Base-by-base conservation (phyloP, 2,797 vertebrate species). In the Tokudaia tokunoshimensis region DNA sequence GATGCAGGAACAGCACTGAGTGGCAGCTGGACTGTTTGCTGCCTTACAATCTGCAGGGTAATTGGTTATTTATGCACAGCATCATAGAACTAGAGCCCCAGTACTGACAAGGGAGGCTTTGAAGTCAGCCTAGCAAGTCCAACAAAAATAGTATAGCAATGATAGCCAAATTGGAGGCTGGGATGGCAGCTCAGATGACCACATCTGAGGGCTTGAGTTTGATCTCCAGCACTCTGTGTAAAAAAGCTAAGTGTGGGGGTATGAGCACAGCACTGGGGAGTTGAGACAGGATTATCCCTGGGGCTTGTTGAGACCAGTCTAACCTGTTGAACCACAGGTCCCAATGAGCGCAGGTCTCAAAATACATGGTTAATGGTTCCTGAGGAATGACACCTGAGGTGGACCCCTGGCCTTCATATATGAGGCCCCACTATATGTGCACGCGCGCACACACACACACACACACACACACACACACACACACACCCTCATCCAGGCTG, bases 121-220 rank as follows among this genome's bases (percentile, higher is more conserved):
- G 78, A 95, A 87, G 78, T 31, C 4, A 34, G 67, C 31, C 61
- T 81, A 91, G 15, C 29, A 89, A 31, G 89, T 91, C 13, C 50
- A 86, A 52, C 7, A 88, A 65, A 97, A 96, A 93, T 3, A 67
- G 15, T 89, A 76, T 2, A 92, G 17, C 75, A 91, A 37, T 34
- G 94, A 74, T 0, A 92, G 80, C 26, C 44, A 94, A 70, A 13
- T 78, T 10, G 91, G 67, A 52, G 65, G 47, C 47, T 52, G 47
- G 47, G 65, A 3, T 5, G 22, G 55, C 24, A 24, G 34, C 59
- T n/a, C 63, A 85, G 63, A 34, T 22, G 61, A 34, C 29, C 29
- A 84, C 29, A 65, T 20, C 65, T 13, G 19, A 50, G 63, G 47
- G 65, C 6, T 20, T 72, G n/a, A 37, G 34, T 37, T 72, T n/a